Conservation (phyloP, 23 tunicate species). For the Aplidium turbinatum region DNA sequence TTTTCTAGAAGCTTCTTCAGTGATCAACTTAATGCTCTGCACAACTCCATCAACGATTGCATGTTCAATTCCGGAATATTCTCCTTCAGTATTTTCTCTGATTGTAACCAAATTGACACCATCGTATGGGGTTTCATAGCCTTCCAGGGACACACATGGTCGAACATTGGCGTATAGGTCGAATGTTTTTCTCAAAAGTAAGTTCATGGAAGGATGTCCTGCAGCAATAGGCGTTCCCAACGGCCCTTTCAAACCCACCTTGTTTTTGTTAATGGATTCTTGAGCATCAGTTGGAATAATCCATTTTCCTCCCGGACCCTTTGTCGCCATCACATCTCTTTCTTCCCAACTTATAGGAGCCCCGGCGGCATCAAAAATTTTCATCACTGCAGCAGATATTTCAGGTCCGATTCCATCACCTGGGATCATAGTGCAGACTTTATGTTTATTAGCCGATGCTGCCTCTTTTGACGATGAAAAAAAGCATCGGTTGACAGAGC, state of each 20-base stretch:
- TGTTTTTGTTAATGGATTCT: constrained; percentile 86
- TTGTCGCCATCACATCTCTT: constrained; percentile 82
- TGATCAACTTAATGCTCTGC: constrained; percentile 89
- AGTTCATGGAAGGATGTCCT: constrained; percentile 98
- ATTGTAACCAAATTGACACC: constrained; percentile 91
- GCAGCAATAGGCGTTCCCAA: constrained; percentile 93
- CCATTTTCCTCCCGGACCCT: constrained; percentile 98
- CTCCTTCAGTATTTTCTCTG: constrained; percentile 96
- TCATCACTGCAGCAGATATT: constrained; percentile 89
- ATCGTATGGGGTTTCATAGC: constrained; percentile 90
- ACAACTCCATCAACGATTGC: constrained; percentile 93
- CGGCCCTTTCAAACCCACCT: constrained; percentile 96
- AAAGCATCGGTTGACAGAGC: constrained; percentile 7
- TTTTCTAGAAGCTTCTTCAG: constrained; percentile 90
- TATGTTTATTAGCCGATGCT: constrained; percentile 30
- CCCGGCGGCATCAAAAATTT: constrained; percentile 97
- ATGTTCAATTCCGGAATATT: constrained; percentile 97
- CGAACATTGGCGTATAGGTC: constrained; percentile 94
- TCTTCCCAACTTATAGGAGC: constrained; percentile 97
- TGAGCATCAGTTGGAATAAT: constrained; percentile 82
- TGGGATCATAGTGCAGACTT: constrained; percentile 83
- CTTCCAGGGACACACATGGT: constrained; percentile 92
- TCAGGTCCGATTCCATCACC: constrained; percentile 99
- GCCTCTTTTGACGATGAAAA: constrained; percentile 20
- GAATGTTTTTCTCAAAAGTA: constrained; percentile 87